phyloP scores from a whole-genome alignment of 2,888 invertebrate genomes.

The Eupithecia subfuscata region DNA sequence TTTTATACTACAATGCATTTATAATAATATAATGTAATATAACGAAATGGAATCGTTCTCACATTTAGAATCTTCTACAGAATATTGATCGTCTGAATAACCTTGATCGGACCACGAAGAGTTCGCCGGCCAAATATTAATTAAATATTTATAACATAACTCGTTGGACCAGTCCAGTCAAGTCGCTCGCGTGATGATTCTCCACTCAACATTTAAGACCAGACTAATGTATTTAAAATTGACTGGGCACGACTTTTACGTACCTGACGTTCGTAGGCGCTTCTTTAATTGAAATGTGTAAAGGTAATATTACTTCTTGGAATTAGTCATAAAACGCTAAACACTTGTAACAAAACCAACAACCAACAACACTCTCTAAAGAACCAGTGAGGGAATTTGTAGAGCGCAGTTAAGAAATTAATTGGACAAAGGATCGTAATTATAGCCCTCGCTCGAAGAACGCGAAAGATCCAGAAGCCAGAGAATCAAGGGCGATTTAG shows the following conservation, averaged over 20 bases:
- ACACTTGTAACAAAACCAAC: not conserved
- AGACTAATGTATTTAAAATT: conserved; percentile 37
- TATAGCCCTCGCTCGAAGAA: not conserved
- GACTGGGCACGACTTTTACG: conserved; percentile 38
- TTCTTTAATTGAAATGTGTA: conserved; percentile 30
- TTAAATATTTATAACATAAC: conserved; percentile 78
- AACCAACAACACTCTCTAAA: not conserved
- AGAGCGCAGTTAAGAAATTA: not conserved
- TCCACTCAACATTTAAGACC: conserved; percentile 54
- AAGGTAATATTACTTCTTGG: conserved; percentile 30
- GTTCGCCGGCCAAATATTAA: conserved; percentile 78
- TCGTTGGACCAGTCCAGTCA: conserved; percentile 67
- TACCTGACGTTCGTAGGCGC: conserved; percentile 29
- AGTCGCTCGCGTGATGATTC: conserved; percentile 67
- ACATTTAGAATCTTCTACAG: conserved; percentile 51
- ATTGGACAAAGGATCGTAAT: not conserved
- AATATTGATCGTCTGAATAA: conserved; percentile 51
- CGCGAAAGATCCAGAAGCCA: not conserved
- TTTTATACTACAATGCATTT: not conserved
- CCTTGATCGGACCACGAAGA: conserved; percentile 70
- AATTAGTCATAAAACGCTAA: conserved; percentile 14
- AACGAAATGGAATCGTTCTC: conserved; percentile 30
- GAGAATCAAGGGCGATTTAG: not conserved
- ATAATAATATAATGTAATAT: not conserved
- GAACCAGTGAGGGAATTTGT: not conserved